Evolutionary conservation across 2,797 vertebrate species (phyloP).

Genomic region (Lycodopsis pacificus): DNA sequence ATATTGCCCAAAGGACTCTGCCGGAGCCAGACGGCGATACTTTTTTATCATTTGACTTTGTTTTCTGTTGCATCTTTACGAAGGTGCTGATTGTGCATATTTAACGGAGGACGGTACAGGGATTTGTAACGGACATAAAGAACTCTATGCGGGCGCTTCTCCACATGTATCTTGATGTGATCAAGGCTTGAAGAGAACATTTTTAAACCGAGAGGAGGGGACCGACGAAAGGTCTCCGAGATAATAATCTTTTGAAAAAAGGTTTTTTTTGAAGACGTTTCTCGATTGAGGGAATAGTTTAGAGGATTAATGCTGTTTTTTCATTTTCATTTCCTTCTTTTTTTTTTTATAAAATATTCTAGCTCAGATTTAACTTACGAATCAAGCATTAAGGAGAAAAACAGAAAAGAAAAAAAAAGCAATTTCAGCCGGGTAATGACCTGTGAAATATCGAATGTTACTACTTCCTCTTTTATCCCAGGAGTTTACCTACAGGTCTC

Average conservation of each 20-base stretch:
- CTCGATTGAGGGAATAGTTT: constrained; percentile 90
- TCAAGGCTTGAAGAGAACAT: constrained; percentile 86
- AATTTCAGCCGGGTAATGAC: constrained; percentile 97
- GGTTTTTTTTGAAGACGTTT: constrained; percentile 92
- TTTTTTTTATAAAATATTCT: constrained; percentile 74
- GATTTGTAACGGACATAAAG: constrained; percentile 82
- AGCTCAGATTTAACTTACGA: constrained; percentile 94
- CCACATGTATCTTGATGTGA: constrained; percentile 90
- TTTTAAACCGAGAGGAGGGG: constrained; percentile 63
- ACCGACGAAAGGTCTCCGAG: constrained; percentile 86
- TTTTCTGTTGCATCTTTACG: constrained; percentile 90
- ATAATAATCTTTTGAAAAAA: constrained; percentile 78
- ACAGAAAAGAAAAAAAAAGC: constrained; percentile 83
- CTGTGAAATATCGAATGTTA: constrained; percentile 97
- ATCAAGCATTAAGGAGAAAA: constrained; percentile 88
- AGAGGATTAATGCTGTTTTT: constrained; percentile 91
- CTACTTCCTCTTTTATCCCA: constrained; percentile 85
- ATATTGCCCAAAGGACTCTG: constrained; percentile 89
- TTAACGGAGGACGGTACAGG: constrained; percentile 90
- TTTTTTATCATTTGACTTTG: constrained; percentile 82
- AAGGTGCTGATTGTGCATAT: constrained; percentile 92
- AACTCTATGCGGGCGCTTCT: constrained; percentile 87
- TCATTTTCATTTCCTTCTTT: constrained; percentile 84
- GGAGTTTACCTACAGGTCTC: constrained; percentile 90
- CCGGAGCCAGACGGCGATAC: constrained; percentile 87